Evolutionary conservation across 2,113 vertebrate genomes (phyloP).

Genomic region (Tyrannus savana): DNA sequence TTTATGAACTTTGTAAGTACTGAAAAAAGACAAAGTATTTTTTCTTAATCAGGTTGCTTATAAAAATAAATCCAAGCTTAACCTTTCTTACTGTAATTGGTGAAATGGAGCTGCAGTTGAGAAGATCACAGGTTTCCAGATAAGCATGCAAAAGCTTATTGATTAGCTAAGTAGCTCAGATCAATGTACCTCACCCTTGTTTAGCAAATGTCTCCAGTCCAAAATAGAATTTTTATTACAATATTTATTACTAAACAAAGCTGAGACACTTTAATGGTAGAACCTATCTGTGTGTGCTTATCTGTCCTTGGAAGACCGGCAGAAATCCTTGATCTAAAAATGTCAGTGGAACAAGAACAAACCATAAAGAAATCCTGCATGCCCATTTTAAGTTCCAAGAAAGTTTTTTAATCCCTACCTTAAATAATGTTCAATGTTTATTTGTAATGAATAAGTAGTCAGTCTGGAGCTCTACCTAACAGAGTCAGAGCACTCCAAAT

Average conservation of each 20-base stretch:
- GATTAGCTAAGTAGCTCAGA: background rate
- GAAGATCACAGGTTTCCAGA: background rate
- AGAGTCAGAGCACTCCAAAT: background rate
- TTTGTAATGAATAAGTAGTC: background rate
- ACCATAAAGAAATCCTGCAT: background rate
- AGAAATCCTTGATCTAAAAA: background rate
- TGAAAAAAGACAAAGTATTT: background rate
- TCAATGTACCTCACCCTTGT: background rate
- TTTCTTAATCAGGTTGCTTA: background rate
- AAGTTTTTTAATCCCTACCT: background rate
- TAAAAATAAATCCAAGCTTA: background rate
- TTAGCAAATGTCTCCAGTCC: background rate
- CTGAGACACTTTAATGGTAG: background rate
- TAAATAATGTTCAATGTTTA: background rate
- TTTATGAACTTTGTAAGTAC: background rate
- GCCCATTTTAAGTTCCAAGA: background rate
- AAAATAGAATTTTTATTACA: background rate
- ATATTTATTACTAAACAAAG: background rate
- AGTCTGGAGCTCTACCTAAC: background rate
- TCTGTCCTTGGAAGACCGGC: background rate
- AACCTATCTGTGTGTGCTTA: background rate
- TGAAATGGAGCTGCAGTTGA: background rate
- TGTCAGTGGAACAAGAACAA: background rate
- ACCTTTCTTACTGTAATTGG: background rate
- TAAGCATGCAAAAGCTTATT: background rate